Evolutionary conservation across 2,888 invertebrate species (phyloP).

Genomic region (Crepidodera aurea): DNA sequence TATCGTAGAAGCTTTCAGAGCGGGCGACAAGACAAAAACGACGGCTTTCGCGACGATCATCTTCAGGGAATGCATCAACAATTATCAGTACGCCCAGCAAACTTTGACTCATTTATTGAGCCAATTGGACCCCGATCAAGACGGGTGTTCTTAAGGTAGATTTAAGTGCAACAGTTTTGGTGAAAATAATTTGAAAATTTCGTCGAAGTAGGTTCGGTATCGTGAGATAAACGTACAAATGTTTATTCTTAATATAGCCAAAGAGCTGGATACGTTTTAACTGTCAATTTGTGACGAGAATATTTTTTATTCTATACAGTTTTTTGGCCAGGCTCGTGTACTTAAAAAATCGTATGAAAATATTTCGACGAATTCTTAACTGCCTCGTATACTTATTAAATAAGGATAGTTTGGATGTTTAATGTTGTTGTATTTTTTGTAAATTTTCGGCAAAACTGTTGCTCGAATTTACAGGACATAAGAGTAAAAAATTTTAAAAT

Average conservation of each 20-base stretch:
- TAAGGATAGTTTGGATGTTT: neutral
- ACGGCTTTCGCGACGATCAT: conserved; percentile 70
- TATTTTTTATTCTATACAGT: conserved; percentile 3
- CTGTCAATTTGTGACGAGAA: too few species aligned
- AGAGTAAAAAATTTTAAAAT: neutral
- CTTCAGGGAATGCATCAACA: conserved; percentile 70
- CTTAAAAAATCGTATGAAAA: neutral
- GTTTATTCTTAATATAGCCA: too few species aligned
- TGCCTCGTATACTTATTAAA: conserved; percentile 1
- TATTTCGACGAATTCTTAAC: too few species aligned
- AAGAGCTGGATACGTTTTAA: too few species aligned
- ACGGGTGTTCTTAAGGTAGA: conserved; percentile 13
- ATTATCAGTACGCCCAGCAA: conserved; percentile 66
- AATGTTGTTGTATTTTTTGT: neutral
- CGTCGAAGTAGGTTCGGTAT: too few species aligned
- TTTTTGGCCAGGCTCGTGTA: conserved; percentile 2
- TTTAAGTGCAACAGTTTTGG: too few species aligned
- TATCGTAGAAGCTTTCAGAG: neutral
- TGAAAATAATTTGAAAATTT: too few species aligned
- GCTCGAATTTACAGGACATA: neutral
- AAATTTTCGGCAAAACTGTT: neutral
- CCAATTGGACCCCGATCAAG: conserved; percentile 2
- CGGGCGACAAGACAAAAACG: conserved; percentile 55
- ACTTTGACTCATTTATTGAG: conserved; percentile 60
- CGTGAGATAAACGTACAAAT: too few species aligned